Percentiles rank a stretch among this genome's conserved stretches.
Conservation (phyloP, 2,113 vertebrate genomes). For the Marcusenius ussheri region DNA sequence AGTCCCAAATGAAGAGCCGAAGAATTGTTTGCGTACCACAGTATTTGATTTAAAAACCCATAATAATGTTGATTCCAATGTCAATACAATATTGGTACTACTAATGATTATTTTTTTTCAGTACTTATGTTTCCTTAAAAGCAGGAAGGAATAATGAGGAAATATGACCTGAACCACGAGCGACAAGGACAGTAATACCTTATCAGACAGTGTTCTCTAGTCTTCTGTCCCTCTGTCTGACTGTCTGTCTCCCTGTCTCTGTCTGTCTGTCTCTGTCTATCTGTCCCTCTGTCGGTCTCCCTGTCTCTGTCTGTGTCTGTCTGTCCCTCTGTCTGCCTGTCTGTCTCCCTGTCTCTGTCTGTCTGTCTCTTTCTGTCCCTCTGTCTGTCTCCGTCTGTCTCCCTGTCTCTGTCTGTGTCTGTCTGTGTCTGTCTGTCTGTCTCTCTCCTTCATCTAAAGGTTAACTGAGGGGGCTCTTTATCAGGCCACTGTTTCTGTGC, state of each 20-base stretch:
- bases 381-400: too few relatives aligned
- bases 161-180: not conserved
- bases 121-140: not conserved
- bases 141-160: not conserved
- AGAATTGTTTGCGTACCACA: not conserved
- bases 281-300: too few relatives aligned
- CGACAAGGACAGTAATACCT: not conserved
- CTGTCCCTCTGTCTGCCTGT: not conserved
- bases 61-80: not conserved
- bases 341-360: not conserved
- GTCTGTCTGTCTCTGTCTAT: not conserved
- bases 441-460: not conserved
- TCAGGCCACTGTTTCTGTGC: not conserved
- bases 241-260: not conserved
- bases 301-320: not conserved
- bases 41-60: too few relatives aligned
- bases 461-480: not conserved
- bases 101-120: not conserved
- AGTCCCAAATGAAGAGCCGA: not conserved
- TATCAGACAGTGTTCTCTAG: not conserved
- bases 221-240: not conserved
- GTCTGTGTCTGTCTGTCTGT: not conserved
- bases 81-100: not conserved
- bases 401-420: not conserved
- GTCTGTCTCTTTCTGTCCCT: not conserved